Evolutionary conservation across 1,140 invertebrate genomes (phyloP).

Genomic region (Drosophila nannoptera): DNA sequence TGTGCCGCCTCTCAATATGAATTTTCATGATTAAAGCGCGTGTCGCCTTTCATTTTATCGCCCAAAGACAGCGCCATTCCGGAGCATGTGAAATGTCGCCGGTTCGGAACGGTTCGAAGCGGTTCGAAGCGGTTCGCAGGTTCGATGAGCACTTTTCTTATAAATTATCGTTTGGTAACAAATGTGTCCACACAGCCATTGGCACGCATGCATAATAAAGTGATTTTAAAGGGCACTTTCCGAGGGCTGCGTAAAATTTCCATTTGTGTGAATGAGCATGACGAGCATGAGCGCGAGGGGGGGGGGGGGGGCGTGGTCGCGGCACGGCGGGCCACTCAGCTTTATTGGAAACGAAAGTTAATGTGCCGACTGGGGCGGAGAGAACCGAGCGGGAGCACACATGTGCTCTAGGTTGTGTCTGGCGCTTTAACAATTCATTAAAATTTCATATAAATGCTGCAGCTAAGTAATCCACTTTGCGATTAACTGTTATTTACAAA

Average conservation of each 20-base stretch:
- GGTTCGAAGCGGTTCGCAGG: constrained; percentile 15
- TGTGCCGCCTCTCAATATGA: constrained; percentile 56
- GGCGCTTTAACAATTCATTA: constrained; percentile 63
- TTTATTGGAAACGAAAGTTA: constrained; percentile 75
- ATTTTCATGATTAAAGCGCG: constrained; percentile 76
- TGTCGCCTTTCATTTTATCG: constrained; percentile 63
- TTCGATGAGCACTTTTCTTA: constrained; percentile 70
- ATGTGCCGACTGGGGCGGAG: not conserved
- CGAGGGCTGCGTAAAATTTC: constrained; percentile 65
- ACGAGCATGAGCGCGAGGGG: no score
- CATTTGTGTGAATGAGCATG: constrained; percentile 45
- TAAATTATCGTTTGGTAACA: constrained; percentile 70
- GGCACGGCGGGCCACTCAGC: constrained; percentile 57
- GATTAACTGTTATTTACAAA: constrained; percentile 73
- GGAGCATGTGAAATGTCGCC: constrained; percentile 10
- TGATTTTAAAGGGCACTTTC: constrained; percentile 76
- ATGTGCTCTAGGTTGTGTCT: constrained; percentile 48
- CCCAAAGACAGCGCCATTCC: constrained; percentile 49
- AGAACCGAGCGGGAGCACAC: constrained; percentile 2
- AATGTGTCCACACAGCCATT: constrained; percentile 63
- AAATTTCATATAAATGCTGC: constrained; percentile 62
- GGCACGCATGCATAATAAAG: constrained; percentile 75
- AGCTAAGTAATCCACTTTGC: constrained; percentile 58
- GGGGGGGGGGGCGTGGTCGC: constrained; percentile 10
- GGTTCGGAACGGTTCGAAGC: constrained; percentile 16